Base-by-base conservation (phyloP, 1,140 invertebrate genomes). In the Bemisia tabaci region DNA sequence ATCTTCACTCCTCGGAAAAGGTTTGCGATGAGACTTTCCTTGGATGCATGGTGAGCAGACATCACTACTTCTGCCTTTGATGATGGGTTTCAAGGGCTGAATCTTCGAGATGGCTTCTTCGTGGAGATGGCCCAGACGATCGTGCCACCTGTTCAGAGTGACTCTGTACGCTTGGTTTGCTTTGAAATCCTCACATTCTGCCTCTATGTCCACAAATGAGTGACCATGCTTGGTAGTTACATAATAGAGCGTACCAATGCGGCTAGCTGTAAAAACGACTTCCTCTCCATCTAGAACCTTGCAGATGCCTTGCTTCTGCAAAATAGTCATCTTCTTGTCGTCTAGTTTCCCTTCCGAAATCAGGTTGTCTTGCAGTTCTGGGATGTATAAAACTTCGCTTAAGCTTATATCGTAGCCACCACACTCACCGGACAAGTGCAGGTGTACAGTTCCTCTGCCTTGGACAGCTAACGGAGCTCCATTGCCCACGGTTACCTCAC, bases 251-350 rank as follows among this genome's bases (percentile, higher is more conserved):
- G 22, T n/a, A 2, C 62, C 62, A 9, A 63, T 27, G 22, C 62
- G 2, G 33, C 17, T 5, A 26, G 22, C 33, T 9, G 17, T 5
- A 17, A 48, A 48, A 48, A 63, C n/a, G 23, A 9, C 62, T 63
- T 9, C 62, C 26, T 24, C 24, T 1, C 26, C 25, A 63, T 63
- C 62, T 26, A 63, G 5, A 63, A 63, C 24, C 12, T 63, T 63
- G 26, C 22, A 5, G 1, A 63, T 1, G 22, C 62, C 62, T 24
- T 63, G 23, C 24, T 26, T 63, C 26, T 17, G 1, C n/a, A 63
- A 27, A 1, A 63, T 63, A 63, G 62, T 63, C 62, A 63, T 63
- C 2, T 12, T 25, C 33, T 63, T 63, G 25, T 63, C 62, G 22
- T 63, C 62, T 2, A 63, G 33, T 26, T 22, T 5, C 26, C 62